phyloP scores from a whole-genome alignment of 1,140 invertebrate species.

The Monomorium pharaonis region DNA sequence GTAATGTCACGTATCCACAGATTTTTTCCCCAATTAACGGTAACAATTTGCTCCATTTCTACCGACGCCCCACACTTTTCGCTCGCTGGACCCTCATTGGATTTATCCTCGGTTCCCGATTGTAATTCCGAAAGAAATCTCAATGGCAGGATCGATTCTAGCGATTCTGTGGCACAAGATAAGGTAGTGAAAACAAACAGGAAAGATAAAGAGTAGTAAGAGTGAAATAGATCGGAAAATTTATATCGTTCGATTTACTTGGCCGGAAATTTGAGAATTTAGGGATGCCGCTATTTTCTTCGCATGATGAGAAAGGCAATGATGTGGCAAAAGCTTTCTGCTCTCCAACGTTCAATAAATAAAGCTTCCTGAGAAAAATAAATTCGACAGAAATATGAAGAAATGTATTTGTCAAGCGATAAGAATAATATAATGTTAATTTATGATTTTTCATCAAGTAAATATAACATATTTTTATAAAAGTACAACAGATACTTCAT shows the following conservation, averaged over 20 bases:
- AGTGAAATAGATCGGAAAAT: slow-evolving; percentile 48
- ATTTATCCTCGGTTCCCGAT: slow-evolving; percentile 33
- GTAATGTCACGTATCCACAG: background rate
- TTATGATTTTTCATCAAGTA: background rate
- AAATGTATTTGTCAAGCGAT: background rate
- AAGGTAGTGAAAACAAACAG: background rate
- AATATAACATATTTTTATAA: background rate
- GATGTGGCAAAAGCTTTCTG: background rate
- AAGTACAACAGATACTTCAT: background rate
- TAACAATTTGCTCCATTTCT: background rate
- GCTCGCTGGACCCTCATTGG: background rate
- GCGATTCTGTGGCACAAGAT: background rate
- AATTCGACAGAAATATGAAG: slow-evolving; percentile 1
- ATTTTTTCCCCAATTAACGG: background rate
- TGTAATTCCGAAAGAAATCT: background rate
- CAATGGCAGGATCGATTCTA: background rate
- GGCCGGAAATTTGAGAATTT: slow-evolving; percentile 30
- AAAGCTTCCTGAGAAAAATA: background rate
- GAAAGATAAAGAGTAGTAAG: slow-evolving; percentile 18
- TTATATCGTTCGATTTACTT: slow-evolving; percentile 54
- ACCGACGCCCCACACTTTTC: background rate
- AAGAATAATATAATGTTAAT: background rate
- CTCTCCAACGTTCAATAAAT: background rate
- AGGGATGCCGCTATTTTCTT: background rate
- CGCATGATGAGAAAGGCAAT: background rate